Base-by-base conservation (phyloP, 2,888 invertebrate species). In the Oscheius onirici region DNA sequence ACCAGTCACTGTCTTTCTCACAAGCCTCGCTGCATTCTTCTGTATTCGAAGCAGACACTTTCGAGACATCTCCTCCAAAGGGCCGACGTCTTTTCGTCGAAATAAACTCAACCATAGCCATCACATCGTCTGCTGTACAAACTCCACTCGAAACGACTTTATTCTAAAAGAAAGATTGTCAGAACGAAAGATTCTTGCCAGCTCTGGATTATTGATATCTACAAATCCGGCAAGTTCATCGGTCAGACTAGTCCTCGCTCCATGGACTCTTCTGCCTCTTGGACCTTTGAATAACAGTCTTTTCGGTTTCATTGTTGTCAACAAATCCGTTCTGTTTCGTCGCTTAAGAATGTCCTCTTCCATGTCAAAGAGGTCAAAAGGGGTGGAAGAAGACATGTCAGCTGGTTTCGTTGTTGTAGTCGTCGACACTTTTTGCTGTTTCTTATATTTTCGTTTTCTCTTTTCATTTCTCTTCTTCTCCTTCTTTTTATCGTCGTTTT, bases 81-180 rank as follows among this genome's bases (percentile, higher is more conserved):
- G 65, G 65, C 1, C 58, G 34, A 10, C 34, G 20, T 65, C 65
- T 22, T 40, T 28, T 51, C 15, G 65, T 65, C 17, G 65, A 65
- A 49, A 65, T 49, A 24, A 65, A 65, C 26, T 65, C 65, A 3
- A 65, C 52, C 65, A 65, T 65, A 13, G 52, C 49, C 11, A 65
- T 34, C 13, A 51, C 34, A 51, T 52, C 51, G 51, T 65, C 52
- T 24, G 49, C 65, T 17, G 51, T 22, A 65, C 65, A 65, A 34
- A 17, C 22, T 34, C 8, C 20, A 60, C n/a, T 24, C 57, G 17
- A 28, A 17, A 28, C 28, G 26, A 43, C 28, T n/a, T 60, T 60
- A 8, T 34, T 28, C 65, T 65, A 13, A 49, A 63, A 22, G 6
- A 11, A 6, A 22, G 34, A 1, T 6, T 61, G 6, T 20, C 3